phyloP scores from a whole-genome alignment of 2,888 invertebrate species.

The Eumacrocentrus americanus region DNA sequence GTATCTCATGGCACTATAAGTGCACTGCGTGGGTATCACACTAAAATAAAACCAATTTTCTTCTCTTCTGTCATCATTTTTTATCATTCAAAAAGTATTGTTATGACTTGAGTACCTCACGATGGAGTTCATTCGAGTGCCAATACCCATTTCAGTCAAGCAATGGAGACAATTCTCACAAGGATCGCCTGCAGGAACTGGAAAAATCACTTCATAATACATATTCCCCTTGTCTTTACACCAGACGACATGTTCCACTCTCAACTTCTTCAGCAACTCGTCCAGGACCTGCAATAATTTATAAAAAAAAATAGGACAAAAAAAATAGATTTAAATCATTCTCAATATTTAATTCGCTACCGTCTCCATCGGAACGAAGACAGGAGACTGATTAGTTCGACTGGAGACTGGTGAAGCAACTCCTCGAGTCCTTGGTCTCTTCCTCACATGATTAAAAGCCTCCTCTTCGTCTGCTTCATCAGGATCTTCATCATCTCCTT shows the following conservation, averaged over 20 bases:
- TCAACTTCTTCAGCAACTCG: slow-evolving; percentile 70
- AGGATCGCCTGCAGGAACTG: slow-evolving; percentile 71
- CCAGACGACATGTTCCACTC: slow-evolving; percentile 75
- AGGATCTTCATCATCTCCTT: slow-evolving; percentile 34
- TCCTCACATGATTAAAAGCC: slow-evolving; percentile 22
- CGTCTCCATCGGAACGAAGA: slow-evolving; percentile 73
- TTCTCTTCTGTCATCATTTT: too few relatives aligned
- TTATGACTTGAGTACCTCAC: slow-evolving; percentile 70
- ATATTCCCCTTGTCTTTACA: slow-evolving; percentile 71
- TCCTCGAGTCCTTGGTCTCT: slow-evolving; percentile 25
- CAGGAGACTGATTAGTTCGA: slow-evolving; percentile 43
- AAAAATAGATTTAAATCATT: not conserved
- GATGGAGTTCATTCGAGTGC: slow-evolving; percentile 72
- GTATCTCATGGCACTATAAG: slow-evolving; percentile 49
- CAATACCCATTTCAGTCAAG: slow-evolving; percentile 75
- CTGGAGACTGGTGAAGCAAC: slow-evolving; percentile 16
- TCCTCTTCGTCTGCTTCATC: slow-evolving; percentile 24
- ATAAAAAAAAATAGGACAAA: too few relatives aligned
- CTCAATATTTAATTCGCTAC: slow-evolving; percentile 55
- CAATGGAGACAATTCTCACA: slow-evolving; percentile 78
- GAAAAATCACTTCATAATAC: slow-evolving; percentile 73
- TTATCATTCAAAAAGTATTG: too few relatives aligned
- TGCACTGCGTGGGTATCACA: slow-evolving; percentile 57
- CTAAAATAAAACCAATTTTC: too few relatives aligned
- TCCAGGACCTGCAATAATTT: slow-evolving; percentile 75